phyloP scores from a whole-genome alignment of 2,113 vertebrate genomes.

The Dissostichus mawsoni region DNA sequence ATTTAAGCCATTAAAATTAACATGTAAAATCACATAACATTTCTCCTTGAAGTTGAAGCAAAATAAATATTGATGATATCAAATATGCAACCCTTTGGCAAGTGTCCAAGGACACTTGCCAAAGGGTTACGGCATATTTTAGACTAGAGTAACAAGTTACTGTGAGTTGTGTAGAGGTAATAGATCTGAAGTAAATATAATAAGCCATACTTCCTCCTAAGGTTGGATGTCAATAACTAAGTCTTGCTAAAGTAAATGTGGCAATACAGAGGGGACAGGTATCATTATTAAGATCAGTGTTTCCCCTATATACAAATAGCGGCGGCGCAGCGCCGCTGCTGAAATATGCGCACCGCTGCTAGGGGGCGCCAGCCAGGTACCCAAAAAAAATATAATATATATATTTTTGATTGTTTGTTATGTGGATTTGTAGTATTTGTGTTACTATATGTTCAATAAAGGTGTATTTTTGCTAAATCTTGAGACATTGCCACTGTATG shows the following conservation, averaged over 20 bases:
- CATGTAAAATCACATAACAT: neutral
- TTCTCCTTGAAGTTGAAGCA: constrained; percentile 3
- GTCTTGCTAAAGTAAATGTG: neutral
- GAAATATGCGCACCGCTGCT: no score
- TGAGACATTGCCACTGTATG: no score
- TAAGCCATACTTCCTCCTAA: neutral
- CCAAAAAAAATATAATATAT: no score
- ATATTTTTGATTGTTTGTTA: no score
- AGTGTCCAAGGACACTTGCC: neutral
- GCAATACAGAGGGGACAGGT: neutral
- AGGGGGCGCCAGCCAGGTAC: no score
- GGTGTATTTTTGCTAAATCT: no score
- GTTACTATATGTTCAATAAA: no score
- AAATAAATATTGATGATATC: neutral
- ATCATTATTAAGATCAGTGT: neutral
- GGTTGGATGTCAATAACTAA: neutral
- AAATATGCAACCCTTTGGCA: neutral
- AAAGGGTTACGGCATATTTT: neutral
- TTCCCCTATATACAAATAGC: no score
- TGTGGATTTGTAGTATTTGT: no score
- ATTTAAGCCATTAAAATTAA: neutral
- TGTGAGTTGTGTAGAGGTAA: neutral
- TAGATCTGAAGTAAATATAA: neutral
- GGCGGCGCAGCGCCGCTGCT: no score
- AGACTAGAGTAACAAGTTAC: no score